A percentile compares a stretch with the other conserved stretches of the same genome.
These are phyloP conservation scores for Poeciliopsis retropinna DNA, from an alignment of 2,113 vertebrate genomes.

Conservation along the genomic window DNA sequence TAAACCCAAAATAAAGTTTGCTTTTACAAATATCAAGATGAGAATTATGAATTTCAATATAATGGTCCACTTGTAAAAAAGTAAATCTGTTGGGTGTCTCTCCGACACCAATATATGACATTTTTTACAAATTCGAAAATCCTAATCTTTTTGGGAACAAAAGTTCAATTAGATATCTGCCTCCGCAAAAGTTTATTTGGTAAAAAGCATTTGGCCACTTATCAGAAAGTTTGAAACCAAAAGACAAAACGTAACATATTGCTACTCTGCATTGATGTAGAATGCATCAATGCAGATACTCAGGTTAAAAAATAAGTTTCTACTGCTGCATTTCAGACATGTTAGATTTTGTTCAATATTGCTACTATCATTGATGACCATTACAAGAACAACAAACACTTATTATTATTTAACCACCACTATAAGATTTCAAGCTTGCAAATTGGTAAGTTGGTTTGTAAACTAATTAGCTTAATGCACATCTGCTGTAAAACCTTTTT, in stretches of 20 bases:
- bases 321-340: background rate
- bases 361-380: background rate
- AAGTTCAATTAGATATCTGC: background rate
- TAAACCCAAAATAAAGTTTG: too few relatives aligned
- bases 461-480: background rate
- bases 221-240: background rate
- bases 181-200: background rate
- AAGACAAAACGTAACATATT: background rate
- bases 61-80: too few relatives aligned
- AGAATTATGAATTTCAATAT: too few relatives aligned
- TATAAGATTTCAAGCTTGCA: background rate
- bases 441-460: background rate
- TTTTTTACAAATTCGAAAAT: background rate
- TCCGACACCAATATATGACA: background rate
- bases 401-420: background rate
- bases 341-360: background rate
- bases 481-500: background rate
- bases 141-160: background rate
- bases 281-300: too few relatives aligned
- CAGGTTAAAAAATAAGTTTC: too few relatives aligned
- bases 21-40: too few relatives aligned
- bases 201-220: background rate
- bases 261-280: too few relatives aligned
- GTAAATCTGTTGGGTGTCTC: too few relatives aligned
- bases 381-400: constrained; percentile 14